These are phyloP conservation scores for Agrilus cyanescens DNA, from an alignment of 2,888 invertebrate species.

Conservation along the genomic window DNA sequence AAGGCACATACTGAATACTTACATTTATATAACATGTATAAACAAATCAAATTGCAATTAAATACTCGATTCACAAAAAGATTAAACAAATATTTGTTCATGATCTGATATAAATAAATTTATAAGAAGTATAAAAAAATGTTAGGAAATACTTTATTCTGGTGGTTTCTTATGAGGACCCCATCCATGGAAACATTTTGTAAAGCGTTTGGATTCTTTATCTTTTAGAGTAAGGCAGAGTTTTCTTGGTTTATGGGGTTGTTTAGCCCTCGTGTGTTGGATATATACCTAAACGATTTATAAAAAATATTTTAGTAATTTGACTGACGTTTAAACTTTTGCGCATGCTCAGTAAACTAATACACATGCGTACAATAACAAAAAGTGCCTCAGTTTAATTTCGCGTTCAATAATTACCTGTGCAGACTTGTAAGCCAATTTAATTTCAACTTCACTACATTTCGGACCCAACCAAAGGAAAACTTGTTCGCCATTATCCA, in stretches of 20 bases:
- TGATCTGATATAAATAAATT: background rate
- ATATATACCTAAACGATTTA: slow-evolving; percentile 71
- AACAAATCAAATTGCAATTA: too few relatives aligned
- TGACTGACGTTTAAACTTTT: background rate
- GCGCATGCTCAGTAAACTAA: background rate
- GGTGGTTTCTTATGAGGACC: slow-evolving; percentile 74
- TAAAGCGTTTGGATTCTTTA: slow-evolving; percentile 89
- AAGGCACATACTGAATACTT: background rate
- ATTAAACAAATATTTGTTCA: background rate
- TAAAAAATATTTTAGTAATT: background rate
- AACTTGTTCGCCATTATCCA: slow-evolving; percentile 96
- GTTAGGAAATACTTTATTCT: slow-evolving; percentile 42
- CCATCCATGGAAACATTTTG: slow-evolving; percentile 99
- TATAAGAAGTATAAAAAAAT: slow-evolving; percentile 1
- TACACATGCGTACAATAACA: background rate
- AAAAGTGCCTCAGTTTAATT: too few relatives aligned
- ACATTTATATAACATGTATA: too few relatives aligned
- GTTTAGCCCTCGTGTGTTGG: slow-evolving; percentile 91
- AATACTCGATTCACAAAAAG: too few relatives aligned
- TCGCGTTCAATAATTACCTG: slow-evolving; percentile 50
- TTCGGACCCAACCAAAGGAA: slow-evolving; percentile 95
- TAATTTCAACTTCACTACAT: slow-evolving; percentile 97
- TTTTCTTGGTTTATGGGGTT: slow-evolving; percentile 82
- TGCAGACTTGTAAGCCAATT: slow-evolving; percentile 95
- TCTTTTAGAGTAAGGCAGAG: slow-evolving; percentile 90